Base-by-base conservation (phyloP, 2,888 invertebrate species). In the Amphipyra tragopoginis region DNA sequence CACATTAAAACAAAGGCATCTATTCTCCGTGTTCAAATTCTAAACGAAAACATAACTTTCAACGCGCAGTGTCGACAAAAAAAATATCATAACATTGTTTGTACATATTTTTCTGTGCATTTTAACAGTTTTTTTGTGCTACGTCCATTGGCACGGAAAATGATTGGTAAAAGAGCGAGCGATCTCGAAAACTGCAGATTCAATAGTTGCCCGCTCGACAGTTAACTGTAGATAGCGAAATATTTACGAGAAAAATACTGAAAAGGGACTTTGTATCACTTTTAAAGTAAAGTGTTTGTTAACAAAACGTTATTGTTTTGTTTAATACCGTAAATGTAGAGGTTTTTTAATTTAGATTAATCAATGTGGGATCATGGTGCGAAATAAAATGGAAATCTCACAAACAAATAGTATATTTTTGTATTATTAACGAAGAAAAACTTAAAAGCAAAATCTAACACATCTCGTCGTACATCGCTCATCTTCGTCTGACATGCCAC, bases 101-200 rank as follows among this genome's bases (percentile, higher is more conserved):
- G 13, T 26, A 44, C 34, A 61, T 49, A 56, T 73, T 67, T 65
- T 67, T 45, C 50, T 40, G 33, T 42, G 15, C 10, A 58, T 48
- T 63, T 70, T 48, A 39, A 7, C 34, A 0, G 55, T 50, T 62
- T 61, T 64, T 66, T 64, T 65, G 59, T 44, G n/a, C 43, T 50
- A 5, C 15, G 65, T 48, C 39, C 60, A 67, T 51, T 38, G 57
- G 40, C n/a, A 14, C 38, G 70, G 58, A 73, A n/a, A 76, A 52
- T 70, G n/a, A 76, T 76, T 67, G 58, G 55, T 26, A 59, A 72
- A 66, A 55, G 59, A 52, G 63, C 59, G 63, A 54, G 13, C 66
- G 38, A 51, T 63, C 62, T 60, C 53, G 59, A 60, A 60, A 65
- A 70, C 38, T 70, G 65, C 53, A 59, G 51, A 70, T 58, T 70